Conservation (phyloP, 1,140 invertebrate genomes). For the Cyrtorhinus lividipennis region DNA sequence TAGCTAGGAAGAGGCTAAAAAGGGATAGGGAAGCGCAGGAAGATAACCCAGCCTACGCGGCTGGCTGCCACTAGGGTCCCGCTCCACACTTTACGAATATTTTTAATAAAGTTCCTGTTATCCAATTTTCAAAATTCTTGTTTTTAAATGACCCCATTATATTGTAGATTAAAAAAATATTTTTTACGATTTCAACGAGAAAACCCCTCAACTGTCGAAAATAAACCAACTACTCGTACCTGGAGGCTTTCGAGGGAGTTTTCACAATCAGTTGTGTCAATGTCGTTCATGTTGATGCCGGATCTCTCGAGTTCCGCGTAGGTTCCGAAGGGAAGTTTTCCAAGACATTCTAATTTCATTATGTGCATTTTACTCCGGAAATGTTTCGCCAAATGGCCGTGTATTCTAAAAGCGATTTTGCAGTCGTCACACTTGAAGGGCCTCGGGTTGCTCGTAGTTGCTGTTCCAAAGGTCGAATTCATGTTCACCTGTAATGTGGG, state of each 20-base stretch:
- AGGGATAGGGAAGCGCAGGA: too few species aligned
- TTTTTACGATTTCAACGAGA: too few species aligned
- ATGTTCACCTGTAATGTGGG: constrained; percentile 42
- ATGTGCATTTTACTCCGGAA: constrained; percentile 93
- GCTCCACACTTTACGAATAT: too few species aligned
- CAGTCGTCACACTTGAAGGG: constrained; percentile 92
- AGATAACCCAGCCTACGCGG: not conserved
- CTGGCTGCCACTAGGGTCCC: too few species aligned
- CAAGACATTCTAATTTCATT: constrained; percentile 81
- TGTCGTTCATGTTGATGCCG: constrained; percentile 79
- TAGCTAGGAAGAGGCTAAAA: too few species aligned
- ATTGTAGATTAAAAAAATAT: too few species aligned
- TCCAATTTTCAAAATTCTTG: too few species aligned
- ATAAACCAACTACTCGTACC: constrained; percentile 30
- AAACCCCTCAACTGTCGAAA: not conserved
- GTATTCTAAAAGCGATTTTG: constrained; percentile 89
- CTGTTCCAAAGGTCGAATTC: constrained; percentile 71
- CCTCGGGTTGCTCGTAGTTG: constrained; percentile 74
- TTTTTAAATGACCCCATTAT: too few species aligned
- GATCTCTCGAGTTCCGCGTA: constrained; percentile 87
- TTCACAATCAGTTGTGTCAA: constrained; percentile 85
- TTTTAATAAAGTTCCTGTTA: too few species aligned
- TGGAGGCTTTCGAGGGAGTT: constrained; percentile 76
- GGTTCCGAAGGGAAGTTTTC: constrained; percentile 87
- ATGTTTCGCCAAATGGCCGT: constrained; percentile 92